Evolutionary conservation across 2,113 vertebrate genomes (phyloP), one percentile per base, ranked within the genome.

Genomic region (Zosterops hypoxanthus): DNA sequence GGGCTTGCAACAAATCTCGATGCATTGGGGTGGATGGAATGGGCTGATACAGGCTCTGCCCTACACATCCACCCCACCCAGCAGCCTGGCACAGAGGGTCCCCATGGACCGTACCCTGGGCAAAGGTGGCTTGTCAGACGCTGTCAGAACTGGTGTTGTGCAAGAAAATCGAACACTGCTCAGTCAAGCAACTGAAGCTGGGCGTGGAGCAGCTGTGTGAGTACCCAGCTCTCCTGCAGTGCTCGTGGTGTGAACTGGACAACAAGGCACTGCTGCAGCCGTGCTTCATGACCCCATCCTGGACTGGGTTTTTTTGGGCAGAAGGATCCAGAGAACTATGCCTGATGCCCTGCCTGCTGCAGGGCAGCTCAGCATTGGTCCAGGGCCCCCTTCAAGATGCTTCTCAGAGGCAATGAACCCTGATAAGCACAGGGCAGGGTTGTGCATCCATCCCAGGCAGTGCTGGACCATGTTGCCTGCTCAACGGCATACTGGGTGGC

Each of bases 301-400:
- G 29, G 47, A 13, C 24, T 31, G 41, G 36, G 49, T 83, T 81
- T 83, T 77, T 28, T 31, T 34, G 56, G 41, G 34, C 57, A 69
- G 26, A 0, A 0, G 16, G 21, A 60, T 17, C 4, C 8, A 34
- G 13, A 5, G 26, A 68, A 34, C 23, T 14, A 0, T 33, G 25
- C 9, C 59, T 41, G 19, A 28, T 29, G 29, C 25, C 4, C 25
- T 59, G 18, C 16, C 31, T 52, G n/a, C 34, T 29, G 18, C 4
- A 2, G 57, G 31, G 29, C 63, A 82, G 61, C 61, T 17, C 7
- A 0, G 18, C 41, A 39, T 26, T 0, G 0, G 9, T 28, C 39
- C 22, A 41, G 39, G 24, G 12, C 3, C 10, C 12, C 39, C 49
- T 82, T 50, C 12, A 21, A 46, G 47, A 19, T 60, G 26, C 8